These are phyloP conservation scores for Anthrax anthrax DNA, from an alignment of 2,888 invertebrate genomes.

Conservation along the genomic window DNA sequence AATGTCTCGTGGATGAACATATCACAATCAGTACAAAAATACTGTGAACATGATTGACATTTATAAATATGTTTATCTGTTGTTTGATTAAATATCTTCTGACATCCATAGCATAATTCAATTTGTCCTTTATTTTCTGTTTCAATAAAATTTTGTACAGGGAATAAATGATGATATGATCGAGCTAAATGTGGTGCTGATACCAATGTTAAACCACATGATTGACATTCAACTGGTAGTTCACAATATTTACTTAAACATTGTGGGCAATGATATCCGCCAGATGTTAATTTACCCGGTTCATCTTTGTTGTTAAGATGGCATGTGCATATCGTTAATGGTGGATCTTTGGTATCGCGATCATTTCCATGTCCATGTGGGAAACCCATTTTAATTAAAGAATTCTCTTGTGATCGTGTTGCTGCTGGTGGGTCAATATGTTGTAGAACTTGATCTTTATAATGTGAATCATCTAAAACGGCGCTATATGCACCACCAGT, in stretches of 20 bases:
- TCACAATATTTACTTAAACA: constrained; percentile 97
- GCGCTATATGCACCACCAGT: constrained; percentile 82
- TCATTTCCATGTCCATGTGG: constrained; percentile 55
- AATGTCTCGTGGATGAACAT: constrained; percentile 83
- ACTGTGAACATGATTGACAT: constrained; percentile 63
- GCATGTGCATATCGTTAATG: constrained; percentile 85
- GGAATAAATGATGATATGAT: constrained; percentile 95
- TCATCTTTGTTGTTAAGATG: constrained; percentile 66
- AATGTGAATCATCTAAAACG: constrained; percentile 71
- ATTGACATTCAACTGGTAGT: constrained; percentile 90
- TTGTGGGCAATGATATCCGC: constrained; percentile 84
- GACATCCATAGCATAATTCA: constrained; percentile 54
- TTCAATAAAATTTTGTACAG: constrained; percentile 75
- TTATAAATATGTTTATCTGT: constrained; percentile 67
- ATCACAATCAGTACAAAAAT: constrained; percentile 92
- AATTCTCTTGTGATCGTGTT: constrained; percentile 55
- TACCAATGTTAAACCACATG: constrained; percentile 89
- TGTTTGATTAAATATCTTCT: constrained; percentile 45
- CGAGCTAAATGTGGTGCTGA: constrained; percentile 96
- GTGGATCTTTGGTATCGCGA: constrained; percentile 46
- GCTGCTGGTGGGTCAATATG: constrained; percentile 59
- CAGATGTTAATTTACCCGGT: constrained; percentile 51
- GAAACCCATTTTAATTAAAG: constrained; percentile 91
- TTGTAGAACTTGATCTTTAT: constrained; percentile 46
- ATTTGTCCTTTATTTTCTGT: constrained; percentile 43